These are phyloP conservation scores for Cebus imitator DNA, from an alignment of 2,113 vertebrate species.

Conservation along the genomic window DNA sequence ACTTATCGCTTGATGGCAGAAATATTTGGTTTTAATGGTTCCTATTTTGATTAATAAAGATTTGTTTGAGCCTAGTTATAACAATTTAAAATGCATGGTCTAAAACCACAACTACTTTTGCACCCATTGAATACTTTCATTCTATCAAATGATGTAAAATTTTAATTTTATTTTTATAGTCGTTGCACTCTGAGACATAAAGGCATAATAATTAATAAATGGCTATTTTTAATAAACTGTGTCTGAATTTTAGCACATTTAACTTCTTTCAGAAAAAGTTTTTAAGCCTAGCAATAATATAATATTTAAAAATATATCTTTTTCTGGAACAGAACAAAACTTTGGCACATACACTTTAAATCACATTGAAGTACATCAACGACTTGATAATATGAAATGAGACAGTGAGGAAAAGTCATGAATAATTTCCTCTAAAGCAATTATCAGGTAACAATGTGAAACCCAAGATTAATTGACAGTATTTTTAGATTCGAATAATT, in stretches of 20 bases:
- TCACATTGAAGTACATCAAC: neutral
- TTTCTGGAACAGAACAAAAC: neutral
- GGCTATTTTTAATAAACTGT: neutral
- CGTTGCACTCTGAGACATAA: constrained; percentile 54
- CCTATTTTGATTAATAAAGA: too few species aligned
- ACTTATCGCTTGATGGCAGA: too few species aligned
- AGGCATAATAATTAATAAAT: constrained; percentile 58
- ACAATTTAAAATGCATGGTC: too few species aligned
- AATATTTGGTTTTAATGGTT: too few species aligned
- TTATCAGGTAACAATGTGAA: neutral
- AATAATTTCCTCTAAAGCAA: neutral
- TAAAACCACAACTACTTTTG: too few species aligned
- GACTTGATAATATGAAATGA: neutral
- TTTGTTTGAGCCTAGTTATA: too few species aligned
- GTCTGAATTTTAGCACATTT: neutral
- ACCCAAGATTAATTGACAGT: neutral
- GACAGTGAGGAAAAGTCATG: neutral
- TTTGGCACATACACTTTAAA: neutral
- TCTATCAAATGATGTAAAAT: neutral
- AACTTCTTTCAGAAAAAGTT: neutral
- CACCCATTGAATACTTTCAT: too few species aligned
- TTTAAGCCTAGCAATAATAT: neutral
- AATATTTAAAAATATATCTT: neutral
- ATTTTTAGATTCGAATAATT: neutral
- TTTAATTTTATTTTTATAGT: constrained; percentile 57